Conservation (phyloP, 2,888 invertebrate genomes). For the Drosophila nr. fundita region DNA sequence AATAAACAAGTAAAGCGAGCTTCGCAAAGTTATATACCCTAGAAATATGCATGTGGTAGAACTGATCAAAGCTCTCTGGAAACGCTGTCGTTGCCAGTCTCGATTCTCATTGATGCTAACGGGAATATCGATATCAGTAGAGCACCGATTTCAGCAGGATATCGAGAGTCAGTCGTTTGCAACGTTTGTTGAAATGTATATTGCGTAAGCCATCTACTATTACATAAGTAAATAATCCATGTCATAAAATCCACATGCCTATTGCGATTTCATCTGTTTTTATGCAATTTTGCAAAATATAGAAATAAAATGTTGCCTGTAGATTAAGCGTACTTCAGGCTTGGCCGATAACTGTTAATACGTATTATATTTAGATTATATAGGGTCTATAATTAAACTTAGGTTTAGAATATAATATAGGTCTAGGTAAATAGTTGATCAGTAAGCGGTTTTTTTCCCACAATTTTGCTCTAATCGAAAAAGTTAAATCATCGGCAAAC, state of each 20-base stretch:
- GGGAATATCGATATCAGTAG: neutral
- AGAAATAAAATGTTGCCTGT: neutral
- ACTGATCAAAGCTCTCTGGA: neutral
- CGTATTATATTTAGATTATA: neutral
- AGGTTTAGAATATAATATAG: conserved; percentile 13
- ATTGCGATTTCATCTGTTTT: neutral
- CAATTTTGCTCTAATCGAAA: conserved; percentile 24
- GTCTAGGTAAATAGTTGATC: conserved; percentile 52
- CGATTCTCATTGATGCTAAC: neutral
- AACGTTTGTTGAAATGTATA: neutral
- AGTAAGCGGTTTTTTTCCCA: conserved; percentile 14
- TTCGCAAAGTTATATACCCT: neutral
- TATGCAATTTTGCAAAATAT: neutral
- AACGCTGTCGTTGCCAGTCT: neutral
- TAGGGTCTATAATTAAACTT: conserved; percentile 46
- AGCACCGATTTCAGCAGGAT: neutral
- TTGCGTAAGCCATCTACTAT: neutral
- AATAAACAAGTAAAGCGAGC: neutral
- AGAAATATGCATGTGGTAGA: neutral
- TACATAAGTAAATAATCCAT: neutral
- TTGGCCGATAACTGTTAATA: neutral
- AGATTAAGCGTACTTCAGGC: conserved; percentile 17
- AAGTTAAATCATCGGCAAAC: conserved; percentile 31
- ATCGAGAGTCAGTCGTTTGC: neutral
- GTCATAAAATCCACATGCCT: neutral